Percentiles rank a stretch among this genome's conserved stretches.
phyloP scores from a whole-genome alignment of 2,113 vertebrate genomes.

The Hylia prasina region DNA sequence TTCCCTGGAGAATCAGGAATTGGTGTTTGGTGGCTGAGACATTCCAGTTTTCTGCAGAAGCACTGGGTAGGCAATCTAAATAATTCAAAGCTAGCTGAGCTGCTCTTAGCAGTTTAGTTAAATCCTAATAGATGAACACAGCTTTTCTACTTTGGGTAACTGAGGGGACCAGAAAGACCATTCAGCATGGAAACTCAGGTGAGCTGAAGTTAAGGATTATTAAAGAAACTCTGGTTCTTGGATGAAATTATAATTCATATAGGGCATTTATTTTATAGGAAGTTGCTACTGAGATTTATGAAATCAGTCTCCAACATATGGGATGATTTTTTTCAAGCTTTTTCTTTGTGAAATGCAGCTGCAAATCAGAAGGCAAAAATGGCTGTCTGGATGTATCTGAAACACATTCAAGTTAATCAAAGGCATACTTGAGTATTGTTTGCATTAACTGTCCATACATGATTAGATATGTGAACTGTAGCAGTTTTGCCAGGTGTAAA shows the following conservation, averaged over 20 bases:
- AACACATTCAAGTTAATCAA: background rate
- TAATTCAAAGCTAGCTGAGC: background rate
- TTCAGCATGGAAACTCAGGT: background rate
- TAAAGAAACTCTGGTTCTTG: background rate
- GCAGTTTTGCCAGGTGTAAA: background rate
- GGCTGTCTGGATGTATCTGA: background rate
- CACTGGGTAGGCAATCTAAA: background rate
- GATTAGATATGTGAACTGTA: fast-evolving
- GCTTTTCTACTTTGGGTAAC: background rate
- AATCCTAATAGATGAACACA: background rate
- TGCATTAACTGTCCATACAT: background rate
- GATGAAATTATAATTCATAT: background rate
- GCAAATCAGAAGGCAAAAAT: background rate
- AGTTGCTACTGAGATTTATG: background rate
- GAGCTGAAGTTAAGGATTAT: background rate
- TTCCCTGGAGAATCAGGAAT: background rate
- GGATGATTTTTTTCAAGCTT: background rate
- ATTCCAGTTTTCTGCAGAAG: background rate
- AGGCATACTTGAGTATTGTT: background rate
- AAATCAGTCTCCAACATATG: background rate
- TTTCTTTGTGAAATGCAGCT: background rate
- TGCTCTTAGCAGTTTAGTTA: background rate
- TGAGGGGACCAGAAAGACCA: background rate
- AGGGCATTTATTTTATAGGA: background rate
- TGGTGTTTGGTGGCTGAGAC: background rate